Evolutionary conservation across 2,113 vertebrate species (phyloP), one percentile per base, ranked within the genome.

Genomic region (Nanorana parkeri): DNA sequence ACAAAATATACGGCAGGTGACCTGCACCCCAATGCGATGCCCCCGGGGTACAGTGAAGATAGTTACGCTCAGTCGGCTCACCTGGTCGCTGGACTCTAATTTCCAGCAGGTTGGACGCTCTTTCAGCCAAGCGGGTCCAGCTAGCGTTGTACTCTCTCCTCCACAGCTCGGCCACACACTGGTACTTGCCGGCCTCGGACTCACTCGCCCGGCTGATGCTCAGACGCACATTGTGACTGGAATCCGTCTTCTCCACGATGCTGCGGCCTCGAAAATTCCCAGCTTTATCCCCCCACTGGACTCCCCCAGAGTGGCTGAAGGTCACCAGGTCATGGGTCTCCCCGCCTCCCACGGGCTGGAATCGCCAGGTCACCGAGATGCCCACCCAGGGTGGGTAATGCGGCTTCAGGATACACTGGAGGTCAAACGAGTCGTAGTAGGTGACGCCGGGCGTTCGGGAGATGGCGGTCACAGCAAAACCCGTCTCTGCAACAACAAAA

Each of bases 391-490:
- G 90, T 0, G 96, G 97, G 83, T 97, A 97, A 15, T 96, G 95
- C 0, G 96, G 96, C 84, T 98, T 99, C 85, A 99, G 96, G 89
- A 99, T 94, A 85, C 97, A 99, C 86, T 99, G 94, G 1, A 99
- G 93, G 88, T 98, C 97, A 0, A 99, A 99, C 7, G 96, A 96
- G 55, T 98, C 96, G 0, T 96, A 95, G 81, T 96, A 99, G 77
- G 94, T 96, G 19, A 99, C 95, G 0, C 96, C 96, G 0, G 97
- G 97, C 0, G 96, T 99, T 60, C 97, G 94, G 0, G 97, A 97
- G 64, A 97, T 96, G n/a, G 97, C 97, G 0, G 96, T 98, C 77
- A 98, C 95, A 0, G 95, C 94, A 77, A 99, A 99, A 1, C 96
- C 95, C 0, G 94, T 96, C 86, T 98, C 97, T 99, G 91, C 8